phyloP scores from a whole-genome alignment of 2,888 invertebrate species.

The Invenusta paracnida region DNA sequence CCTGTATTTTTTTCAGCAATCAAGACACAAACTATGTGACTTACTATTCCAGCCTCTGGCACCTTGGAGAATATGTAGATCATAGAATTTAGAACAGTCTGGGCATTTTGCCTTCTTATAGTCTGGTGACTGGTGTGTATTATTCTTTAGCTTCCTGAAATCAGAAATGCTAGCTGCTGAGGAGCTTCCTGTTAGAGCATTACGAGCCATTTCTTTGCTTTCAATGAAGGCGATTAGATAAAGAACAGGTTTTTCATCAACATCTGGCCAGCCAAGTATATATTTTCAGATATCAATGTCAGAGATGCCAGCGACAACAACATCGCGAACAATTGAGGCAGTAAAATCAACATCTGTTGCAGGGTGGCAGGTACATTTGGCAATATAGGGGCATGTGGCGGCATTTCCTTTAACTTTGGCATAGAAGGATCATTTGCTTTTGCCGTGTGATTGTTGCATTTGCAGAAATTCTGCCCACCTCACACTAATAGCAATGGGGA shows the following conservation, averaged over 20 bases:
- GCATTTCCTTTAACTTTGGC: constrained; percentile 25
- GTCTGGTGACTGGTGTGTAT: not conserved
- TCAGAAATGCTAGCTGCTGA: not conserved
- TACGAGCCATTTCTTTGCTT: constrained; percentile 21
- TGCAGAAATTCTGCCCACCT: constrained; percentile 3
- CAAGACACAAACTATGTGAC: not conserved
- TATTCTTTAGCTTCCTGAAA: constrained; percentile 2
- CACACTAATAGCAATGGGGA: not conserved
- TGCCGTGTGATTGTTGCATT: constrained; percentile 14
- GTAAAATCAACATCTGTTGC: not conserved
- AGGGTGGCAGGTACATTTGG: not conserved
- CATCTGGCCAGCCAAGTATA: not conserved
- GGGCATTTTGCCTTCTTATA: not conserved
- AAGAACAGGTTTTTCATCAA: not conserved
- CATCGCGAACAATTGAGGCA: not conserved
- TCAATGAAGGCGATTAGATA: not conserved
- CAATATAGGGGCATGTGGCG: constrained; percentile 14
- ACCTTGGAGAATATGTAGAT: not conserved
- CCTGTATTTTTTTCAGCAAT: not conserved
- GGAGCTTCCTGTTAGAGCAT: not conserved
- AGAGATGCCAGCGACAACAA: constrained; percentile 8
- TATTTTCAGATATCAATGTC: constrained; percentile 13
- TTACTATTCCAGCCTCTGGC: constrained; percentile 14
- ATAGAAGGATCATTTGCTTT: not conserved
- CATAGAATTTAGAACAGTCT: not conserved